Conservation (phyloP, 2,797 vertebrate genomes). For the Sebastolobus alascanus region DNA sequence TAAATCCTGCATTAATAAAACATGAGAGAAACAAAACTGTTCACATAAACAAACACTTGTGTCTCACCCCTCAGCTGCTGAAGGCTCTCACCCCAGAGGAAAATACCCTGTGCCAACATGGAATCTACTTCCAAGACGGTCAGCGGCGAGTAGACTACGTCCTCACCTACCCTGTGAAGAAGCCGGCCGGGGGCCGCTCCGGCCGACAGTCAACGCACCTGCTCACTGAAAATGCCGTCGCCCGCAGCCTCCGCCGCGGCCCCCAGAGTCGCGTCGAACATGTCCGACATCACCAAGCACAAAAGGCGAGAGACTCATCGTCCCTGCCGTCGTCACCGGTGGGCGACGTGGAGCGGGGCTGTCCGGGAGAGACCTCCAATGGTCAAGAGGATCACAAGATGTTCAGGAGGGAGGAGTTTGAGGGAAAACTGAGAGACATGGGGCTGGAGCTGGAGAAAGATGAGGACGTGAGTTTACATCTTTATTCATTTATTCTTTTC, state of each 20-base stretch:
- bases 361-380: slow-evolving; percentile 75
- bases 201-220: slow-evolving; percentile 79
- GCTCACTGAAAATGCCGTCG: slow-evolving; percentile 82
- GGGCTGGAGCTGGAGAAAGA: slow-evolving; percentile 95
- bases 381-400: slow-evolving; percentile 92
- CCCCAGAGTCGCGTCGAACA: neutral
- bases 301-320: neutral
- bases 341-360: slow-evolving; percentile 56
- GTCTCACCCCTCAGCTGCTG: slow-evolving; percentile 82
- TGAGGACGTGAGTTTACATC: slow-evolving; percentile 88
- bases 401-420: slow-evolving; percentile 91
- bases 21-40: neutral
- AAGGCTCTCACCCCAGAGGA: slow-evolving; percentile 91
- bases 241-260: slow-evolving; percentile 78
- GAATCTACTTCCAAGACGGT: slow-evolving; percentile 94
- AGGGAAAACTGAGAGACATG: slow-evolving; percentile 91
- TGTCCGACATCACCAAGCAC: neutral
- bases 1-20: neutral
- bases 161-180: slow-evolving; percentile 93
- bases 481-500: neutral
- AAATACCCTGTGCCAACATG: slow-evolving; percentile 87
- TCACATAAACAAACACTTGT: neutral
- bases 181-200: slow-evolving; percentile 79
- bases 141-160: slow-evolving; percentile 94
- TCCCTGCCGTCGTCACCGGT: neutral